Percentiles rank a stretch among this genome's conserved stretches.
phyloP scores from a whole-genome alignment of 2,888 invertebrate genomes.

The Drosophila affinis region DNA sequence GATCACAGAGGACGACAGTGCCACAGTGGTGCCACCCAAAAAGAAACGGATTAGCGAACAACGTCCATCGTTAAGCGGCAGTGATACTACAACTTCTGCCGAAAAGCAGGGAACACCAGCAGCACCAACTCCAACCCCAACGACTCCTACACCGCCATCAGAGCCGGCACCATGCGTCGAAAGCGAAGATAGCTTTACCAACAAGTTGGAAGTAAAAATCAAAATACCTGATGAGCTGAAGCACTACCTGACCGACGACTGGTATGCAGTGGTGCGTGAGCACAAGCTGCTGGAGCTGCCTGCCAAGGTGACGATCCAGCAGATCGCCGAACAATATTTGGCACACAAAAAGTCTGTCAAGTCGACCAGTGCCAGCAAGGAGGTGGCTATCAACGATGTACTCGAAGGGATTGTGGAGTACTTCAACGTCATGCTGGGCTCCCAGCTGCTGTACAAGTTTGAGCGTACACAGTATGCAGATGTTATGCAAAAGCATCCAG shows the following conservation, averaged over 20 bases:
- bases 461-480: slow-evolving; percentile 96
- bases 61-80: slow-evolving; percentile 49
- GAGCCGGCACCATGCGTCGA: slow-evolving; percentile 86
- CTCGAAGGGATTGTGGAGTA: slow-evolving; percentile 94
- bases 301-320: slow-evolving; percentile 92
- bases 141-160: slow-evolving; percentile 21
- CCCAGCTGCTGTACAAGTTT: slow-evolving; percentile 96
- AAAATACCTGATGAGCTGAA: slow-evolving; percentile 97
- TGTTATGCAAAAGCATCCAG: slow-evolving; percentile 90
- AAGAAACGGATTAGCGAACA: slow-evolving; percentile 60
- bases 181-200: slow-evolving; percentile 93
- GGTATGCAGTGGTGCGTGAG: slow-evolving; percentile 94
- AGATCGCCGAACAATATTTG: slow-evolving; percentile 94
- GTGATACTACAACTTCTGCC: slow-evolving; percentile 28
- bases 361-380: slow-evolving; percentile 90
- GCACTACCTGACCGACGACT: slow-evolving; percentile 96
- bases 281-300: slow-evolving; percentile 93
- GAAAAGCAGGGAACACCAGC: slow-evolving; percentile 22
- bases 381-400: slow-evolving; percentile 87
- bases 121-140: slow-evolving; percentile 29
- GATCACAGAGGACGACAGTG: slow-evolving; percentile 63
- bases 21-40: slow-evolving; percentile 47
- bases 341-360: slow-evolving; percentile 91
- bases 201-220: slow-evolving; percentile 95
- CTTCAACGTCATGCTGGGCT: slow-evolving; percentile 96